Evolutionary conservation across 2,797 vertebrate genomes (phyloP), one percentile per base, ranked within the genome.

Genomic region (Forpus xanthops): DNA sequence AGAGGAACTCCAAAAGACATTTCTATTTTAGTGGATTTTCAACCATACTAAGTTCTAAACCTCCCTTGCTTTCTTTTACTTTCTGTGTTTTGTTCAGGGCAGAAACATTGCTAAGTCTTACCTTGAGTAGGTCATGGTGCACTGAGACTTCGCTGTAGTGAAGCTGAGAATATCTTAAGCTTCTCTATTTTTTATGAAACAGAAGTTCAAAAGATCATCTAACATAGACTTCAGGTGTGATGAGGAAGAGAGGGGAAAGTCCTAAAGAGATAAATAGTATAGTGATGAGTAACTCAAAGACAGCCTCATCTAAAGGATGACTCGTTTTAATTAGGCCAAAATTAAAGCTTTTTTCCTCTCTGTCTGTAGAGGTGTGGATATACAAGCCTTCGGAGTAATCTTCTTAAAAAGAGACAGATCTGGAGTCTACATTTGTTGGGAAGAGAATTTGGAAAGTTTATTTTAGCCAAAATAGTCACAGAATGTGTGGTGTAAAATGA

Each of bases 121-220:
- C 44, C 73, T 25, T 2, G 87, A 50, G 50, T 35, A 85, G 89
- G 83, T 95, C 87, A 74, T 49, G 87, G 71, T 94, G 91, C 56
- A 70, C 47, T 11, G 76, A 91, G 76, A 94, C 82, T 84, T 95
- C 83, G 79, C 67, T 71, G 88, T 60, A 88, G 80, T 74, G 89
- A 79, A 90, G 80, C 85, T 82, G 70, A 90, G 95, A 94, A 93
- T 93, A 88, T 78, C 89, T 93, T 74, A 84, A 76, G 77, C 83
- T 79, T 73, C 78, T 94, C 89, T 93, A 93, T 91, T 96, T 97
- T 96, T 95, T 71, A 90, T 91, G 95, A 97, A 96, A 78, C 85
- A 81, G 37, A 67, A 85, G 94, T 96, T 96, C 94, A 86, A 18
- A 70, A 94, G 96, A 94, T 96, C 96, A 94, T 66, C 80, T 81